Evolutionary conservation across 1,140 invertebrate genomes (phyloP).

Genomic region (Oreohelix idahoensis): DNA sequence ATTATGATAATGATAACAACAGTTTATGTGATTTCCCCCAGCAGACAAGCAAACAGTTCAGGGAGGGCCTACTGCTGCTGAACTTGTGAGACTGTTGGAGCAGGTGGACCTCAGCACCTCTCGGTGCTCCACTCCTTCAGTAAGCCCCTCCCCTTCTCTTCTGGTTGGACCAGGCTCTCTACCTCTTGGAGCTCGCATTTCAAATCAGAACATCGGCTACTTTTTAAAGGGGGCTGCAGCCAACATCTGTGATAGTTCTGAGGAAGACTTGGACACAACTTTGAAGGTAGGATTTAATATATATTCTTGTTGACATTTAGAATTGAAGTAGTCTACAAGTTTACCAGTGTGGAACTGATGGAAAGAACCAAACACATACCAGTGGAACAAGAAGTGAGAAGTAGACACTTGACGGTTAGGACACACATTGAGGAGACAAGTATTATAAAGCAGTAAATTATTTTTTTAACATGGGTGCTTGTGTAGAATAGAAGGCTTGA

Average conservation of each 20-base stretch:
- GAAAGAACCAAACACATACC: too few species aligned
- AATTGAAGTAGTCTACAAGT: too few species aligned
- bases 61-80: slow-evolving; percentile 90
- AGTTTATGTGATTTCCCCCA: not conserved
- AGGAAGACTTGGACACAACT: slow-evolving; percentile 7
- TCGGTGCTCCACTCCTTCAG: slow-evolving; percentile 80
- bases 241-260: not conserved
- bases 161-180: slow-evolving; percentile 43
- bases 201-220: not conserved
- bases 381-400: too few species aligned
- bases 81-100: slow-evolving; percentile 90
- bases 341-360: too few species aligned
- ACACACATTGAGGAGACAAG: too few species aligned
- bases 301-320: too few species aligned
- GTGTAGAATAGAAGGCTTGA: too few species aligned
- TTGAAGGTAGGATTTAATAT: not conserved
- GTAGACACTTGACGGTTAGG: too few species aligned
- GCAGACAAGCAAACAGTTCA: not conserved
- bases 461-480: too few species aligned
- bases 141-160: slow-evolving; percentile 83
- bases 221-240: not conserved
- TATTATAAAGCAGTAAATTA: too few species aligned
- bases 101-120: slow-evolving; percentile 87
- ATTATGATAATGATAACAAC: too few species aligned
- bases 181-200: not conserved